Evolutionary conservation across 2,797 vertebrate genomes (phyloP).

Genomic region (Diplodus puntazzo): DNA sequence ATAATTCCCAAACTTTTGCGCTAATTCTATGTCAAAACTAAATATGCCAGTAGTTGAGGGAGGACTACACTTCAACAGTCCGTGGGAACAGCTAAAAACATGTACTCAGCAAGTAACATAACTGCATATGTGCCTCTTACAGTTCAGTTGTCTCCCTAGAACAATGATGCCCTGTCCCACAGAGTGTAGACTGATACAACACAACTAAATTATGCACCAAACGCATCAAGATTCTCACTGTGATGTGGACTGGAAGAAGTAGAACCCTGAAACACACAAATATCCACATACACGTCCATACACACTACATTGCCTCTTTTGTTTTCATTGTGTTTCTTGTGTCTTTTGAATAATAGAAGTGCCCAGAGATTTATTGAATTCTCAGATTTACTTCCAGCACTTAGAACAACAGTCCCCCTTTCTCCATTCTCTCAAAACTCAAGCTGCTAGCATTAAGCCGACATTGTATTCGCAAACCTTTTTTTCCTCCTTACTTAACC

Average conservation of each 20-base stretch:
- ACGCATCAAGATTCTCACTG: slow-evolving; percentile 61
- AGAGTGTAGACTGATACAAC: slow-evolving; percentile 60
- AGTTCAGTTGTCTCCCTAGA: slow-evolving; percentile 55
- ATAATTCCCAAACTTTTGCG: background rate
- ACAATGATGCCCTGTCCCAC: slow-evolving; percentile 49
- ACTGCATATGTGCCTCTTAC: slow-evolving; percentile 49
- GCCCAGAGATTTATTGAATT: slow-evolving; percentile 74
- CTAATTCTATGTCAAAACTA: background rate
- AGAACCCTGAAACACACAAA: slow-evolving; percentile 7
- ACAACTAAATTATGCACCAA: slow-evolving; percentile 70
- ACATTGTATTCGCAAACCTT: slow-evolving; percentile 44
- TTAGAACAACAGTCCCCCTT: slow-evolving; percentile 57
- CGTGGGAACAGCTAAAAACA: slow-evolving; percentile 17
- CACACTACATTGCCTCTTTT: slow-evolving; percentile 63
- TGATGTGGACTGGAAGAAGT: slow-evolving; percentile 44
- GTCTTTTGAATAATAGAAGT: slow-evolving; percentile 81
- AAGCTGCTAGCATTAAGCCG: slow-evolving; percentile 46
- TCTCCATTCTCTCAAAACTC: slow-evolving; percentile 51
- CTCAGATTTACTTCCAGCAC: slow-evolving; percentile 81
- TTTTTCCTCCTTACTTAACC: slow-evolving; percentile 19
- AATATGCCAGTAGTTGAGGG: background rate
- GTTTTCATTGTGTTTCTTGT: slow-evolving; percentile 72
- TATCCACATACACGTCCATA: background rate
- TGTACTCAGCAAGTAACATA: slow-evolving; percentile 27
- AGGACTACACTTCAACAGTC: background rate